Base-by-base conservation (phyloP, 1,140 invertebrate genomes). In the Drosophila sulfurigaster region DNA sequence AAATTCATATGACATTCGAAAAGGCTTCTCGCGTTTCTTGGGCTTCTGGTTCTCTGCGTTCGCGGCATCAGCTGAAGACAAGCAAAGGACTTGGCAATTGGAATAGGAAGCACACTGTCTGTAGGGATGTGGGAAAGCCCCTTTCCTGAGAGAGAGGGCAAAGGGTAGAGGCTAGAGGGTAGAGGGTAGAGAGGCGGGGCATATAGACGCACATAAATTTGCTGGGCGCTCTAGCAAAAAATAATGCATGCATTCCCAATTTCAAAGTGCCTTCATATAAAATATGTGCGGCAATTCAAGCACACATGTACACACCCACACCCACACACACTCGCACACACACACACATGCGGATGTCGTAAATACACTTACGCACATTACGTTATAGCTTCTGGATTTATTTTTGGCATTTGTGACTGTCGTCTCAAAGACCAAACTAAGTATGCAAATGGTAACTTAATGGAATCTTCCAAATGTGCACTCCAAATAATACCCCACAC, bases 1-100 rank as follows among this genome's bases (percentile, higher is more conserved):
- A 85, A 82, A 82, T 86, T 87, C 82, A 86, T 82, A 86, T 87
- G 82, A 87, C 71, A 86, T 81, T 87, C 78, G 70, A 59, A 69
- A 66, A 69, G 75, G 66, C 66, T 72, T 69, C 75, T 56, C 65
- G 74, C 56, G 46, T 13, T 38, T 49, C 35, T 28, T 41, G 35
- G 35, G 20, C 20, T 25, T 25, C 20, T 25, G 20, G 3, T 25
- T 25, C 20, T 25, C 3, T 25, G 20, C 48, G 28, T 60, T 49
- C 45, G 10, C 46, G 57, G 13, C 62, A 58, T 54, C 46, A 58
- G 60, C 59, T 58, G 46, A 43, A 78, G 49, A 51, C 51, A 58
- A 51, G 45, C 43, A 46, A 52, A 4, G 41, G 41, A 45, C 38
- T 64, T 64, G 30, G 16, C 49, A 20, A 54, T 35, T 32, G 51